Conservation (phyloP, 2,888 invertebrate species). For the Agriotes lineatus region DNA sequence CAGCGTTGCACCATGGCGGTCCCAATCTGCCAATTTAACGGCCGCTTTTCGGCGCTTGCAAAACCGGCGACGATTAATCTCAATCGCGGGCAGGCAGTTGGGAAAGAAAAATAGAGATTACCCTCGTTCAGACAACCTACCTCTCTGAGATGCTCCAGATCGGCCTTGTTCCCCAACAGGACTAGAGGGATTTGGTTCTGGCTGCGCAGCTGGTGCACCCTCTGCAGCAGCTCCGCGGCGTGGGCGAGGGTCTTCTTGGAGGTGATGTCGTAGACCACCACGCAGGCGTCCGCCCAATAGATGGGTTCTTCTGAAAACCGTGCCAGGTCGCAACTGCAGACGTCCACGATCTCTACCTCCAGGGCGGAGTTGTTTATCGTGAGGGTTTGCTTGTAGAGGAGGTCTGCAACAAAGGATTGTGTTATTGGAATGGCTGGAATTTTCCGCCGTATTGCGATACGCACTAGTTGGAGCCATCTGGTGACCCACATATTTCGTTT, state of each 20-base stretch:
- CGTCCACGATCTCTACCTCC: slow-evolving; percentile 84
- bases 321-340: slow-evolving; percentile 80
- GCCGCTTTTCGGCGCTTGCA: slow-evolving; percentile 6
- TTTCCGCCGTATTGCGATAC: slow-evolving; percentile 10
- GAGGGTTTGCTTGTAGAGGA: slow-evolving; percentile 81
- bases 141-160: slow-evolving; percentile 82
- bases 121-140: slow-evolving; percentile 67
- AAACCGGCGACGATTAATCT: slow-evolving; percentile 20
- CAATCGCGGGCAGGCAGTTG: slow-evolving; percentile 3
- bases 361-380: slow-evolving; percentile 78
- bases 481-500: slow-evolving; percentile 24
- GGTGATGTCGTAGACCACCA: slow-evolving; percentile 83
- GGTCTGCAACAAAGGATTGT: slow-evolving; percentile 70
- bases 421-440: neutral
- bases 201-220: slow-evolving; percentile 67
- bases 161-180: slow-evolving; percentile 83
- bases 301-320: slow-evolving; percentile 72
- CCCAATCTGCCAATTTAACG: slow-evolving; percentile 31
- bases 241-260: slow-evolving; percentile 79
- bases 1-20: slow-evolving; percentile 16
- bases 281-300: slow-evolving; percentile 84
- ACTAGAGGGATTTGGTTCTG: slow-evolving; percentile 72
- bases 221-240: slow-evolving; percentile 75
- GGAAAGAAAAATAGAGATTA: slow-evolving; percentile 13
- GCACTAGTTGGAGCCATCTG: slow-evolving; percentile 29